Base-by-base conservation (phyloP, 2,797 vertebrate species). In the Scarus forsteni region DNA sequence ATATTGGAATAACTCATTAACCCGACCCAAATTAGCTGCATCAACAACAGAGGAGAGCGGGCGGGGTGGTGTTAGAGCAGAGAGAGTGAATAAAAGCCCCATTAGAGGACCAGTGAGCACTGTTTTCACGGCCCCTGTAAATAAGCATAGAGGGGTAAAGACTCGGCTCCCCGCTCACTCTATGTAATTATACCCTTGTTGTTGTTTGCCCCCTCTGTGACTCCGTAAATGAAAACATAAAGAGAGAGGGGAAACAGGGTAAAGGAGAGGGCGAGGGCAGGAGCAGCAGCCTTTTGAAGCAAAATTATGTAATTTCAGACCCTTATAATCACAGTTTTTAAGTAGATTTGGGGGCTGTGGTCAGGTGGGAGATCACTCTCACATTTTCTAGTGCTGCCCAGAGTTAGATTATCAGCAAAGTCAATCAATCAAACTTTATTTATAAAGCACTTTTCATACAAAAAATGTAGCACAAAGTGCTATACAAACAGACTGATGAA, bases 61-160 rank as follows among this genome's bases (percentile, higher is more conserved):
- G 11, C n/a, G 4, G 13, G 10, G 8, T 10, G 38, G 42, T 14
- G 38, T 54, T 43, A 58, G 44, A 59, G 44, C 49, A 52, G 60
- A 76, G 49, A 45, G 50, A 55, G 60, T 36, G 71, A 59, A 73
- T 72, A 59, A 70, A 81, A 73, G 71, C 75, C 71, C 76, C 64
- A 81, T 83, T 81, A 86, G 44, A 66, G 48, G 68, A 80, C 71
- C 36, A 7, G 51, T 6, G 70, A 81, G 84, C 79, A 79, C 68
- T 18, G 54, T 74, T 84, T 83, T 68, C 72, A 69, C 67, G 9
- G 0, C n/a, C 68, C 81, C 67, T 76, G 83, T 85, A 87, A 88
- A 88, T 88, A 85, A 83, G 78, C 46, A 8, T 35, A 16, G 51
- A 12, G 14, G 65, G 77, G 45, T 70, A 71, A 84, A 84, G 79